A percentile compares a stretch with the other conserved stretches of the same genome.
Evolutionary conservation across 2,797 vertebrate genomes (phyloP).

Genomic region (Paratrypauchen microcephalus): DNA sequence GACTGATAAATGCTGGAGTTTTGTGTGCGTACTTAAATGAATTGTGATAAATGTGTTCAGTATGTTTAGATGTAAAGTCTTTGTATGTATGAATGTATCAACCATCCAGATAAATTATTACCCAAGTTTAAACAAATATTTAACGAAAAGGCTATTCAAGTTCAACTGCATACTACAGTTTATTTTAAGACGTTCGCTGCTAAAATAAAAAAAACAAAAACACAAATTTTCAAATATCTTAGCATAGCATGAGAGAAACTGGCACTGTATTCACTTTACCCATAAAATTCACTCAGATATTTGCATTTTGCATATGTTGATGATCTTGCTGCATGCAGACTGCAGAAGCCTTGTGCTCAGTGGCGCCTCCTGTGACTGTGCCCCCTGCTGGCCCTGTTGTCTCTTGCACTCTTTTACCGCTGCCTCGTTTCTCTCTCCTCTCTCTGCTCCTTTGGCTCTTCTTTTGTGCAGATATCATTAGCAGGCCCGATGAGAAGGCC

Average conservation of each 20-base stretch:
- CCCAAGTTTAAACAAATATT: not conserved
- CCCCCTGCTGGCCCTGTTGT: constrained; percentile 71
- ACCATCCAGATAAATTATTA: not conserved
- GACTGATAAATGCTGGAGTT: constrained; percentile 32
- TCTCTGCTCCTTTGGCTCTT: constrained; percentile 56
- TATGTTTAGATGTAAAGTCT: constrained; percentile 9
- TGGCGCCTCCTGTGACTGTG: constrained; percentile 53
- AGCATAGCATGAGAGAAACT: too few relatives aligned
- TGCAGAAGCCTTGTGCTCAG: constrained; percentile 51
- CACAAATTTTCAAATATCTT: too few relatives aligned
- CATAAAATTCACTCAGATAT: too few relatives aligned
- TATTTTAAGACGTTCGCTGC: too few relatives aligned
- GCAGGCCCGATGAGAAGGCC: constrained; percentile 98
- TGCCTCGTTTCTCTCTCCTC: constrained; percentile 62
- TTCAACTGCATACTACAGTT: not conserved
- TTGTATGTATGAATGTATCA: not conserved
- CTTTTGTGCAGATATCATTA: constrained; percentile 96
- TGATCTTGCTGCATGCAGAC: constrained; percentile 20
- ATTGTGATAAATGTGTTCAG: not conserved
- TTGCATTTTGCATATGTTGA: too few relatives aligned
- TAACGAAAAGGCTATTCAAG: not conserved
- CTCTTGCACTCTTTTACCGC: constrained; percentile 79
- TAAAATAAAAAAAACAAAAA: too few relatives aligned
- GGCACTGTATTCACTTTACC: too few relatives aligned
- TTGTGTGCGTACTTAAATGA: constrained; percentile 20